Evolutionary conservation across 2,113 vertebrate species (phyloP).

Genomic region (Gymnarchus niloticus): DNA sequence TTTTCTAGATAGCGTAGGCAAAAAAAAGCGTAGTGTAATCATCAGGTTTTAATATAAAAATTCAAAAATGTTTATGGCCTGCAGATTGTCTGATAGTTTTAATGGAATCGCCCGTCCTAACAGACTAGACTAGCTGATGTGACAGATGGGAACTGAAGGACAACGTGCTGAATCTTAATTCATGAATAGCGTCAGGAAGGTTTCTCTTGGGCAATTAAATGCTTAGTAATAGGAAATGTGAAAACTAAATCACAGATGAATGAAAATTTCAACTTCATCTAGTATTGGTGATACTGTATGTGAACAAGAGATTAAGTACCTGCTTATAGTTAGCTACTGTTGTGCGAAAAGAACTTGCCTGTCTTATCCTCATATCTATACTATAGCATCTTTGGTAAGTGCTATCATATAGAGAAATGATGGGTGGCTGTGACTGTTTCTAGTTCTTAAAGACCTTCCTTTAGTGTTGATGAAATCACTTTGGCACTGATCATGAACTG

Average conservation of each 20-base stretch:
- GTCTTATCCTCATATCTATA: background rate
- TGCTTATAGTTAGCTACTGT: background rate
- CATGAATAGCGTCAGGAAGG: slow-evolving; percentile 15
- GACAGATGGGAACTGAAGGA: background rate
- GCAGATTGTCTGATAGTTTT: slow-evolving; percentile 2
- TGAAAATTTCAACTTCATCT: background rate
- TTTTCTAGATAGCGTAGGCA: background rate
- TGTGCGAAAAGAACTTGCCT: background rate
- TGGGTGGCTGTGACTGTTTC: background rate
- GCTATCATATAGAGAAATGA: background rate
- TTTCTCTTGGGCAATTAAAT: slow-evolving; percentile 20
- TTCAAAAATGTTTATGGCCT: background rate
- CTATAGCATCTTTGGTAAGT: background rate
- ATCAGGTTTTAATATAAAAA: background rate
- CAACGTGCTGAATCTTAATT: background rate
- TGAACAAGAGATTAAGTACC: background rate
- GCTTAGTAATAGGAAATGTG: slow-evolving; percentile 13
- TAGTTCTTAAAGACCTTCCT: background rate
- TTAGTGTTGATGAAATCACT: background rate
- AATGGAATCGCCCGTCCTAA: slow-evolving; percentile 19
- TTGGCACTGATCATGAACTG: background rate
- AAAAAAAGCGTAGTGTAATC: background rate
- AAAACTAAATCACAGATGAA: background rate
- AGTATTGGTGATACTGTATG: background rate
- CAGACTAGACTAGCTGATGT: slow-evolving; percentile 23